Conservation (phyloP, 2,888 invertebrate species). For the Colostygia pectinataria region DNA sequence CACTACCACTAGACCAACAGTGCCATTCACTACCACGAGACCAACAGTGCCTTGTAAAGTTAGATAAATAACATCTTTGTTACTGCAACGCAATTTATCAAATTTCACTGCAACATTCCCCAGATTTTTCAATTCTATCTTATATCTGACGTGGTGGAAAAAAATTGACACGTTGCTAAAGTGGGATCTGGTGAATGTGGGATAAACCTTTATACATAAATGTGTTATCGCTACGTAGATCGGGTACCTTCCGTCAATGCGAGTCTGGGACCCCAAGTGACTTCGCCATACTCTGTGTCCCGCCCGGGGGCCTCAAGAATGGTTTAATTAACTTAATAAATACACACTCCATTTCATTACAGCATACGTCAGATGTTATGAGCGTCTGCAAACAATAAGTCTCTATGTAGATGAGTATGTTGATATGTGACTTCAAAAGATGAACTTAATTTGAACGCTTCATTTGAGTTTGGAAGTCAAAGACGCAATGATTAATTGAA, state of each 20-base stretch:
- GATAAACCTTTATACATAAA: background rate
- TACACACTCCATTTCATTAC: slow-evolving; percentile 80
- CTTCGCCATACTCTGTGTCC: slow-evolving; percentile 22
- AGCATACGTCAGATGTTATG: slow-evolving; percentile 80
- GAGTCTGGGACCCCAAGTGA: slow-evolving; percentile 31
- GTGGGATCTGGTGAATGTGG: no score
- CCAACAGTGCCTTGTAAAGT: no score
- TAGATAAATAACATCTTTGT: no score
- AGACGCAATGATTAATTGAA: no score
- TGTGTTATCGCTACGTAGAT: slow-evolving; percentile 2
- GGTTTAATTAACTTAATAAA: slow-evolving; percentile 82
- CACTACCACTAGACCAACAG: no score
- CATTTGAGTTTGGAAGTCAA: slow-evolving; percentile 1
- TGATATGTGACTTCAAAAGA: slow-evolving; percentile 15
- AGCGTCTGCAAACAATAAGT: slow-evolving; percentile 47
- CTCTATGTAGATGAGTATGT: slow-evolving; percentile 9
- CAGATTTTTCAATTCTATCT: no score
- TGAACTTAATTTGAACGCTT: background rate
- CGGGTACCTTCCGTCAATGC: slow-evolving; percentile 1
- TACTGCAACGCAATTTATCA: no score
- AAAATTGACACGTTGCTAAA: no score
- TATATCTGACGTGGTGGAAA: no score
- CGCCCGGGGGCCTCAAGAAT: slow-evolving; percentile 58
- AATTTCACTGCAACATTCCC: no score
- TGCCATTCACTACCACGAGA: no score